A percentile compares a stretch with the other conserved stretches of the same genome.
Conservation (phyloP, 2,797 vertebrate genomes). For the Platyrinchus mystaceus region DNA sequence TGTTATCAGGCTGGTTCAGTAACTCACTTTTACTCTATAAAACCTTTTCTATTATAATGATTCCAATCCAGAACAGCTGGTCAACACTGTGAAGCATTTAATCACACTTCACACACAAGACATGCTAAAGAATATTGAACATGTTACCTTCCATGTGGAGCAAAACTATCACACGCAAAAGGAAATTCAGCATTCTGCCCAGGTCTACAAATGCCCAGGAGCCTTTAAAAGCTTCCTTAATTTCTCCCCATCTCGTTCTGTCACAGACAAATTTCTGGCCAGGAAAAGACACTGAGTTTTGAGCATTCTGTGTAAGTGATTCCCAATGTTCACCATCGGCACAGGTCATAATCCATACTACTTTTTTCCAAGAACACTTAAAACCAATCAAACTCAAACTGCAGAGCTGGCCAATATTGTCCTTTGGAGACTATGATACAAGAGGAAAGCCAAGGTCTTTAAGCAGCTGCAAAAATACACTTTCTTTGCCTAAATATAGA, state of each 20-base stretch:
- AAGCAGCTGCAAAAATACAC: neutral
- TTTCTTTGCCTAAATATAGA: neutral
- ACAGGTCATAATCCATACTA: neutral
- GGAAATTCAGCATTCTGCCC: neutral
- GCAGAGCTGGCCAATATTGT: neutral
- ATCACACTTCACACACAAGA: neutral
- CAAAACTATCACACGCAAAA: neutral
- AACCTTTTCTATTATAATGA: neutral
- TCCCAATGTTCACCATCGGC: neutral
- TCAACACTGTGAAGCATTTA: neutral
- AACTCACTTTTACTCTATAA: neutral
- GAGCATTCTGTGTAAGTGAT: neutral
- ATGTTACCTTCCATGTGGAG: neutral
- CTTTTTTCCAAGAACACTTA: neutral
- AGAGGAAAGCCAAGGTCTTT: neutral
- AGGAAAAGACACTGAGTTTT: neutral
- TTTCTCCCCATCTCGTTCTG: neutral
- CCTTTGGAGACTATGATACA: neutral
- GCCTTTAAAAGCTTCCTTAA: neutral
- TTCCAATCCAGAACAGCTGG: neutral
- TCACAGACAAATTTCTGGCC: neutral
- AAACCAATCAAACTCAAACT: neutral
- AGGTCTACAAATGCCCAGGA: neutral
- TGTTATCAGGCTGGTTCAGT: neutral
- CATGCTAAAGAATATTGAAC: neutral